A percentile compares a stretch with the other conserved stretches of the same genome.
These are phyloP conservation scores for Tympanoctomys barrerae DNA, from an alignment of 2,797 vertebrate genomes.

Conservation along the genomic window DNA sequence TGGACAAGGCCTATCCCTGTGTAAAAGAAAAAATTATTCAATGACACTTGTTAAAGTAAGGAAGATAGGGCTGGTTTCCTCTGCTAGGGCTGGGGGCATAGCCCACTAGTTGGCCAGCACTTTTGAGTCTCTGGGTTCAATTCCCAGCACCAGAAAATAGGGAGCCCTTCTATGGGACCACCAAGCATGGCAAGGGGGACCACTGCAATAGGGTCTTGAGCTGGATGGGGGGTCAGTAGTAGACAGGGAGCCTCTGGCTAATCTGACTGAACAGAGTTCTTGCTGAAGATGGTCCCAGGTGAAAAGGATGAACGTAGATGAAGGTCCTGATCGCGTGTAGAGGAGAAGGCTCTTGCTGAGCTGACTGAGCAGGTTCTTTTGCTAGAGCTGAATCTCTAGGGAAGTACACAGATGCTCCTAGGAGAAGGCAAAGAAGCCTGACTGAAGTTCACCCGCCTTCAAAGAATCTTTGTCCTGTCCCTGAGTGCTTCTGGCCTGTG, in stretches of 20 bases:
- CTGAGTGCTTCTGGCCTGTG: background rate
- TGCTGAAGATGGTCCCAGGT: background rate
- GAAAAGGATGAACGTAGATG: background rate
- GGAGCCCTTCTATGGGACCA: background rate
- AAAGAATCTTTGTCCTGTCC: background rate
- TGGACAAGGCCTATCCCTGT: background rate
- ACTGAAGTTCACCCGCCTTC: background rate
- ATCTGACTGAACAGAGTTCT: background rate
- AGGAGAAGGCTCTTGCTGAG: background rate
- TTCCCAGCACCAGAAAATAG: background rate
- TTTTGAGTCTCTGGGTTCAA: background rate
- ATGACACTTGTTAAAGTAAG: background rate
- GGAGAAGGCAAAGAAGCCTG: background rate
- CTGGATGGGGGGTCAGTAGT: background rate
- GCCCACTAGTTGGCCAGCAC: background rate
- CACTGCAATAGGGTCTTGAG: too few species aligned
- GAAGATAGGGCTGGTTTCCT: background rate
- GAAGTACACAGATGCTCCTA: background rate
- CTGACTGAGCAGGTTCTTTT: background rate
- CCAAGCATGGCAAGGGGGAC: background rate
- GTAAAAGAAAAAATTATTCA: background rate
- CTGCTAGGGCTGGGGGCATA: background rate
- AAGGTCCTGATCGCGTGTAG: background rate
- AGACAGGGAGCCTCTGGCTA: background rate
- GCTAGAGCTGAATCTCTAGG: too few species aligned